phyloP scores from a whole-genome alignment of 2,888 invertebrate species.

The Saturnia japonica region DNA sequence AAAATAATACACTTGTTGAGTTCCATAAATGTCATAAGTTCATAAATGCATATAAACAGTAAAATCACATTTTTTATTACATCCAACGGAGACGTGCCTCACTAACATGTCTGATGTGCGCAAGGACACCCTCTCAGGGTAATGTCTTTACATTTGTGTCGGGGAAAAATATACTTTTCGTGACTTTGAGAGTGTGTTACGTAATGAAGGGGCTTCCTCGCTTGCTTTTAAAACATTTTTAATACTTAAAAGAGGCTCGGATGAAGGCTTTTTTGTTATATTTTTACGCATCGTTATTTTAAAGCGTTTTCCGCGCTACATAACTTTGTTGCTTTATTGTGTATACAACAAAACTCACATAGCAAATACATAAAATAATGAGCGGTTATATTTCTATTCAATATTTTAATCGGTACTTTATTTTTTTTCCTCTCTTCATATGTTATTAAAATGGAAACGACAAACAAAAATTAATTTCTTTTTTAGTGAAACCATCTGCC shows the following conservation, averaged over 20 bases:
- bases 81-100: conserved; percentile 7
- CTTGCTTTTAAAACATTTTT: conserved; percentile 25
- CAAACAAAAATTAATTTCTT: too few species aligned
- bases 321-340: neutral
- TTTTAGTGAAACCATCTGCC: too few species aligned
- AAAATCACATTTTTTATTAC: conserved; percentile 19
- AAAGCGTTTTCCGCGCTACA: neutral
- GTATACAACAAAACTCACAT: too few species aligned
- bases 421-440: too few species aligned
- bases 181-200: conserved; percentile 32
- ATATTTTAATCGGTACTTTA: too few species aligned
- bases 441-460: too few species aligned
- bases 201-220: conserved; percentile 35
- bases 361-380: too few species aligned
- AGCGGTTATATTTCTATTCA: too few species aligned
- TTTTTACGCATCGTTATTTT: neutral
- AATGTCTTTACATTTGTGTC: conserved; percentile 17
- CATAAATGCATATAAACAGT: conserved; percentile 12
- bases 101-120: neutral
- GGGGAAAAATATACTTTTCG: conserved; percentile 27
- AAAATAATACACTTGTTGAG: conserved; percentile 12
- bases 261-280: neutral
- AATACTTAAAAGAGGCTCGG: neutral
- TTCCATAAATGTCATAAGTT: neutral
- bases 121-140: conserved; percentile 7